phyloP scores from a whole-genome alignment of 2,113 vertebrate species.

The Cyanoramphus novaezelandiae region DNA sequence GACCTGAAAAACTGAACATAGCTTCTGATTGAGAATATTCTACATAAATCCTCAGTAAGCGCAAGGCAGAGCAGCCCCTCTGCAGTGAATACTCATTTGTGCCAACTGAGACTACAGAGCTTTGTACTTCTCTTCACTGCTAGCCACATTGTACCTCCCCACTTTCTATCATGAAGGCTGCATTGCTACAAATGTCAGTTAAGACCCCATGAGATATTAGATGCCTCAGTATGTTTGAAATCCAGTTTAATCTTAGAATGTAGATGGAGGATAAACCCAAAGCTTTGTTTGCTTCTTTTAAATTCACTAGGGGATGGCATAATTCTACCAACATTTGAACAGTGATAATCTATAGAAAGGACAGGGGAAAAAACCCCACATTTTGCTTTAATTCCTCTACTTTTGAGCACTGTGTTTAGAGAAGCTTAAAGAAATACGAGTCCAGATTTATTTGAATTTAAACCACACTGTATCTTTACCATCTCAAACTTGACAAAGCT shows the following conservation, averaged over 20 bases:
- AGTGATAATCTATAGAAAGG: background rate
- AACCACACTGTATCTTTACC: background rate
- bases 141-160: background rate
- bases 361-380: rapidly evolving
- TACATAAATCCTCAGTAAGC: background rate
- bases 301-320: background rate
- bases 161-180: background rate
- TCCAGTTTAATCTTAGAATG: background rate
- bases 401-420: background rate
- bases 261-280: background rate
- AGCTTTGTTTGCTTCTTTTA: background rate
- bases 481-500: background rate
- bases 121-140: background rate
- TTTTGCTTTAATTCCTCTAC: background rate
- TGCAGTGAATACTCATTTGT: background rate
- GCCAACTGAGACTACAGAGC: background rate
- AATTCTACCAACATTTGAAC: background rate
- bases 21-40: background rate
- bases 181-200: background rate
- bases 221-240: background rate
- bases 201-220: background rate
- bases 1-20: background rate
- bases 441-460: background rate
- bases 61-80: background rate
- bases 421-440: background rate